Base-by-base conservation (phyloP, 2,113 vertebrate genomes). In the Ceratotherium simum region DNA sequence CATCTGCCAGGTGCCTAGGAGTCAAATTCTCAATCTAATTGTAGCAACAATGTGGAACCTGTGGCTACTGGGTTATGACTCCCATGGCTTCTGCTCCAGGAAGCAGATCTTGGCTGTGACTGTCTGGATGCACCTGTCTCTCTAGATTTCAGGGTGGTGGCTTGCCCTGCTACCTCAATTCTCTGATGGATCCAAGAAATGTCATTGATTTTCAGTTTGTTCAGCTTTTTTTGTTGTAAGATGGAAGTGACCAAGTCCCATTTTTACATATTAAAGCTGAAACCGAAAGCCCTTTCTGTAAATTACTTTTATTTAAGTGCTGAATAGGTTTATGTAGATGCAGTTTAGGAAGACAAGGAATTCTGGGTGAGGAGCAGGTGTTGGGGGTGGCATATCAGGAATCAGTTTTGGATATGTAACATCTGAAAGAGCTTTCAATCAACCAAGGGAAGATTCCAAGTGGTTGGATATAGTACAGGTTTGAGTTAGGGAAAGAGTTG, bases 301-400 rank as follows among this genome's bases (percentile, higher is more conserved):
- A 94, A 42, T 90, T n/a, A 31, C 58, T 97, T 91, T 86, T 54
- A 54, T 13, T 64, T 65, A 46, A 90, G 36, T 72, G 58, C 17
- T 36, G 20, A 69, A 27, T 72, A 83, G 17, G 21, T 67, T 88
- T 48, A 58, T 8, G 8, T 67, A 76, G 33, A 76, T 65, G 11
- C n/a, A 70, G 9, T 56, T 84, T 76, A 88, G n/a, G 54, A 83
- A 91, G 33, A 27, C 20, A 76, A 87, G 14, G 21, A 65, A 69
- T 70, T 16, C n/a, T 64, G 65, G 51, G 3, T 29, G 31, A 96
- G 51, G 51, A 36, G 6, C 36, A 54, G 11, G 6, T 46, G 5
- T 88, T 31, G 21, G 85, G 56, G 0, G n/a, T 29, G 27, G 29
- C 3, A 17, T 21, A 8, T 54, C 27, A 76, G 80, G 23, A 91